Evolutionary conservation across 2,888 invertebrate genomes (phyloP).

Genomic region (Hermaeophaga mercurialis): DNA sequence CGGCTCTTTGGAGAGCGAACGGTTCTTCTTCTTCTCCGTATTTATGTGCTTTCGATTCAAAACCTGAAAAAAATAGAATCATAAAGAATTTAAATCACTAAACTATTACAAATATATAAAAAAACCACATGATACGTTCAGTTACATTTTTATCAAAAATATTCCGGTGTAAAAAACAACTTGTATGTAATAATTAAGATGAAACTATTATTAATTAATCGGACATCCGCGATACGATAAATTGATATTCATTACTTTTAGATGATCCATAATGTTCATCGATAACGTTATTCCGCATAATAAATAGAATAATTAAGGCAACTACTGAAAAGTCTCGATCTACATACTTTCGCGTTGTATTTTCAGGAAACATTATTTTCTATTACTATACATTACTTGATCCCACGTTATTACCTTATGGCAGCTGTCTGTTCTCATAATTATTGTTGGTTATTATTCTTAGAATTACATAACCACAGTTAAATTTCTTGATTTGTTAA

Average conservation of each 20-base stretch:
- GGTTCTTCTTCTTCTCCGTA: slow-evolving; percentile 72
- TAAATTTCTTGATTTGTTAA: slow-evolving; percentile 19
- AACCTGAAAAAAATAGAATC: slow-evolving; percentile 58
- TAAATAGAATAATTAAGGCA: neutral
- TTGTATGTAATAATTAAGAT: too few species aligned
- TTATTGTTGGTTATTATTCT: slow-evolving; percentile 21
- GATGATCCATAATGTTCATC: neutral
- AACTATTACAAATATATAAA: neutral
- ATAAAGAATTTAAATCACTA: neutral
- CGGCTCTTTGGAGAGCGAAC: slow-evolving; percentile 74
- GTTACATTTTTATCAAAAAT: too few species aligned
- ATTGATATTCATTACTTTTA: too few species aligned
- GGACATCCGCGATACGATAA: too few species aligned
- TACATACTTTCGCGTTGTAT: slow-evolving; percentile 3
- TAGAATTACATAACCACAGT: slow-evolving; percentile 18
- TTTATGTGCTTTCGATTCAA: slow-evolving; percentile 69
- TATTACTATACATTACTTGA: slow-evolving; percentile 24
- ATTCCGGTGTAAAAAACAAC: too few species aligned
- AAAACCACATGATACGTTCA: too few species aligned
- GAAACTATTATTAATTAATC: too few species aligned
- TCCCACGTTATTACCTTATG: slow-evolving; percentile 33
- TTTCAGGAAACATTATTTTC: slow-evolving; percentile 23
- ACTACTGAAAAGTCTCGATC: slow-evolving; percentile 4
- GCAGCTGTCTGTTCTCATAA: slow-evolving; percentile 28
- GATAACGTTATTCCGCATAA: neutral